phyloP scores from a whole-genome alignment of 2,888 invertebrate genomes.

The Conistra vaccinii region DNA sequence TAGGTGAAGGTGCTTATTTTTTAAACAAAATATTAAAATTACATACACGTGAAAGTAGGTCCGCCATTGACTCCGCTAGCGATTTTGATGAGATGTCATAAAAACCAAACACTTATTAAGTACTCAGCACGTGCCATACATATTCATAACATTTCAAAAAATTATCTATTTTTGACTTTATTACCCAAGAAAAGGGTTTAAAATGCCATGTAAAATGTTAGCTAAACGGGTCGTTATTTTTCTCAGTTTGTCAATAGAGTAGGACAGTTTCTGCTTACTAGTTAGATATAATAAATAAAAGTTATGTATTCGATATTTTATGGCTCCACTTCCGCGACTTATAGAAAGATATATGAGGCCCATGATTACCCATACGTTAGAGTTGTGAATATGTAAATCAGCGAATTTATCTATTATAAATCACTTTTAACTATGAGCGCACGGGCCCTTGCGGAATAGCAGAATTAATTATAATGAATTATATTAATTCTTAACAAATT shows the following conservation, averaged over 20 bases:
- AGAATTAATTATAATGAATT: conserved; percentile 16
- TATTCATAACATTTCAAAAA: conserved; percentile 9
- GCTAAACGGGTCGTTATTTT: not conserved
- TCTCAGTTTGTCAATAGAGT: conserved; percentile 18
- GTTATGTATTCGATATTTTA: conserved; percentile 34
- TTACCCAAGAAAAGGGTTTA: not conserved
- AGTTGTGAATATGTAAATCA: conserved; percentile 36
- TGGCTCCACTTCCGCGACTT: conserved; percentile 21
- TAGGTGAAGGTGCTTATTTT: conserved; percentile 7
- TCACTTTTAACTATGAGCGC: conserved; percentile 18
- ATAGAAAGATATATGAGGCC: conserved; percentile 8
- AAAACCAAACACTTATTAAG: conserved; percentile 11
- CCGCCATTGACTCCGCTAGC: not conserved
- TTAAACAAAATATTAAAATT: conserved; percentile 12
- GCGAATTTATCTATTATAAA: conserved; percentile 13
- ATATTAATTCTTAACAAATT: conserved; percentile 5
- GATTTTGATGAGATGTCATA: conserved; percentile 24
- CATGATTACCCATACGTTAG: not conserved
- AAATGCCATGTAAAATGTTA: not conserved
- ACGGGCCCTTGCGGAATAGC: conserved; percentile 17
- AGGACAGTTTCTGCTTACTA: conserved; percentile 9
- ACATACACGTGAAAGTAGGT: conserved; percentile 34
- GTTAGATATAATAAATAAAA: conserved; percentile 1
- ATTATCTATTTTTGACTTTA: conserved; percentile 15
- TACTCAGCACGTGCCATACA: conserved; percentile 23